Evolutionary conservation across 2,113 vertebrate species (phyloP).

Genomic region (Chloebia gouldiae): DNA sequence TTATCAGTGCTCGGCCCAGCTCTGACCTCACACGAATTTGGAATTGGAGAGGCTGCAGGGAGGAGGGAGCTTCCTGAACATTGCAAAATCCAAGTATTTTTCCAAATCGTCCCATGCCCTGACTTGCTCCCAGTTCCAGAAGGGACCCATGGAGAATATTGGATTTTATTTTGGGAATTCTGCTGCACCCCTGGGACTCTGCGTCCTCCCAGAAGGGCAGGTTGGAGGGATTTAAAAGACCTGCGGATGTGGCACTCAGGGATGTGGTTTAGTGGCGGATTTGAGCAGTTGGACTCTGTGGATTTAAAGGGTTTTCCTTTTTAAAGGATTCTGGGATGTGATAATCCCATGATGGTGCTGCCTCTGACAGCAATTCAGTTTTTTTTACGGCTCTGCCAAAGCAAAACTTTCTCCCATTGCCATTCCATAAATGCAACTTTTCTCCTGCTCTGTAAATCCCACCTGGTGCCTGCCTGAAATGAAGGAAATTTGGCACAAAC

Average conservation of each 20-base stretch:
- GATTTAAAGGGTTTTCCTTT: neutral
- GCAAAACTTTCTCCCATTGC: neutral
- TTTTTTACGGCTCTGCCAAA: neutral
- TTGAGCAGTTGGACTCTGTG: neutral
- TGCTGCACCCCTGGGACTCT: neutral
- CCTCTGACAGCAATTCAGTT: accelerated
- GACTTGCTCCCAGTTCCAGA: neutral
- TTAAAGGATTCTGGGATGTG: neutral
- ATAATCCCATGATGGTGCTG: neutral
- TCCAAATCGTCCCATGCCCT: accelerated
- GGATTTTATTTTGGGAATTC: neutral
- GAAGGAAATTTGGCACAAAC: neutral
- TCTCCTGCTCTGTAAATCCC: neutral
- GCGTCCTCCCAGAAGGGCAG: accelerated
- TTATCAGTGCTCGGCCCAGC: neutral
- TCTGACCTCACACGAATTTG: neutral
- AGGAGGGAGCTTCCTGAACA: neutral
- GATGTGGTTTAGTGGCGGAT: neutral
- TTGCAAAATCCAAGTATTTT: neutral
- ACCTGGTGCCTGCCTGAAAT: neutral
- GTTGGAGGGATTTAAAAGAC: neutral
- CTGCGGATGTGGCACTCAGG: neutral
- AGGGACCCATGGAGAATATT: accelerated
- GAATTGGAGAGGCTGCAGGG: neutral
- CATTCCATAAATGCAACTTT: neutral